These are phyloP conservation scores for Calidris pygmaea DNA, from an alignment of 2,113 vertebrate genomes.

Conservation along the genomic window DNA sequence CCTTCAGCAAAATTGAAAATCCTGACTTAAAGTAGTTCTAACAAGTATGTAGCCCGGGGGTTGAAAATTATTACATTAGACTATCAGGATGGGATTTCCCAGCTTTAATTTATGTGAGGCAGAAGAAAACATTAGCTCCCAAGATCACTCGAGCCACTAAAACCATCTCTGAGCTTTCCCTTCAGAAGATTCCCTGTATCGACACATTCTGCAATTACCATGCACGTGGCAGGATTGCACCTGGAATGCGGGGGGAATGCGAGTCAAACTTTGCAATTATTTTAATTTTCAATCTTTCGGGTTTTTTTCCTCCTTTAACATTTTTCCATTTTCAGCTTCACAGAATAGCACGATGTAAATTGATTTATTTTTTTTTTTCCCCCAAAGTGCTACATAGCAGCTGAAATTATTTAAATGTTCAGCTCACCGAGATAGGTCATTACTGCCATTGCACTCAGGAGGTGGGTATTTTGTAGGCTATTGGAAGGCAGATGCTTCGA, in stretches of 20 bases:
- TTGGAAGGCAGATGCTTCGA: not conserved
- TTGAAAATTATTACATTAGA: not conserved
- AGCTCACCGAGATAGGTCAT: not conserved
- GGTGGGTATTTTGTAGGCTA: not conserved
- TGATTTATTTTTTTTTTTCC: not conserved
- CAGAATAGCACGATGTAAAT: not conserved
- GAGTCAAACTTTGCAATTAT: not conserved
- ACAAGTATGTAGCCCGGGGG: not conserved
- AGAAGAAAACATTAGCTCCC: not conserved
- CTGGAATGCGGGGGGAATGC: not conserved
- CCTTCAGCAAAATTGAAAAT: not conserved
- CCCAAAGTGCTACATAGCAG: not conserved
- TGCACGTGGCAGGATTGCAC: not conserved
- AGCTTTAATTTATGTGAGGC: not conserved
- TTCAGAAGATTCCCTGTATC: not conserved
- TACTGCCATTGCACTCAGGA: not conserved
- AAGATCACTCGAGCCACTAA: not conserved
- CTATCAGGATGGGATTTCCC: not conserved
- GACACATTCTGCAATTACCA: not conserved
- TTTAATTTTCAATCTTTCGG: not conserved
- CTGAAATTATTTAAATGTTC: constrained; percentile 11
- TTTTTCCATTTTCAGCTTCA: not conserved
- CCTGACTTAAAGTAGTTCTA: not conserved
- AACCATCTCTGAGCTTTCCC: not conserved
- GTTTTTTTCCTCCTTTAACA: not conserved